Evolutionary conservation across 1,140 invertebrate species (phyloP), one percentile per base, ranked within the genome.

Genomic region (Euura lappo): DNA sequence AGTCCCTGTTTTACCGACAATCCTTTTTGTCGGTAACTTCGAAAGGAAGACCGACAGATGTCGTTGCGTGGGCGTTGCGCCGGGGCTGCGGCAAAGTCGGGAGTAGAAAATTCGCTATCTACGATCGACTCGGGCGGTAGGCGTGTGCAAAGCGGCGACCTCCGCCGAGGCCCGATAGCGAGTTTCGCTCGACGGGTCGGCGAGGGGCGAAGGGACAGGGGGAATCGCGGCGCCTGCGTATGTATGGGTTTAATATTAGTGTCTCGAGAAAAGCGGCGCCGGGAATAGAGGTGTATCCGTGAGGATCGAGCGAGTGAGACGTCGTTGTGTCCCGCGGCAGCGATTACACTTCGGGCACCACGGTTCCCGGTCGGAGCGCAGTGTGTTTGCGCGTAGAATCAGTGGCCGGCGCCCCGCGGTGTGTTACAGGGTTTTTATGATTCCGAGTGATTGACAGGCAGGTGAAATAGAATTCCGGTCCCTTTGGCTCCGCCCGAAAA

Each of bases 321-420:
- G 51, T 60, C 51, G 51, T 60, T 60, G 51, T 60, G 51, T 8
- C 51, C 51, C 51, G 51, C 51, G 51, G 51, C 51, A 60, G 51
- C 51, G 51, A 60, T 60, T 60, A 60, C 51, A 60, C 51, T 60
- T 60, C 51, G 51, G 51, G 51, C 51, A 60, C 51, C 51, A 60
- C 51, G 51, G 28, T 28, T 60, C 51, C 51, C 51, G 51, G 51
- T 60, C 51, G 51, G 51, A 60, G 51, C 51, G 51, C 51, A 60
- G 51, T 60, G 51, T 60, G 51, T 60, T 60, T 60, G 51, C 51
- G 51, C 51, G 51, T 60, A 60, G 51, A 60, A 60, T 60, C 51
- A 60, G 51, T 60, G 51, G 51, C 51, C 51, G 51, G 51, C 51
- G 51, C 51, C 51, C 51, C 28, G 28, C 51, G 51, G 51, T 60